phyloP scores from a whole-genome alignment of 2,888 invertebrate species.

The Entomobrya proxima region DNA sequence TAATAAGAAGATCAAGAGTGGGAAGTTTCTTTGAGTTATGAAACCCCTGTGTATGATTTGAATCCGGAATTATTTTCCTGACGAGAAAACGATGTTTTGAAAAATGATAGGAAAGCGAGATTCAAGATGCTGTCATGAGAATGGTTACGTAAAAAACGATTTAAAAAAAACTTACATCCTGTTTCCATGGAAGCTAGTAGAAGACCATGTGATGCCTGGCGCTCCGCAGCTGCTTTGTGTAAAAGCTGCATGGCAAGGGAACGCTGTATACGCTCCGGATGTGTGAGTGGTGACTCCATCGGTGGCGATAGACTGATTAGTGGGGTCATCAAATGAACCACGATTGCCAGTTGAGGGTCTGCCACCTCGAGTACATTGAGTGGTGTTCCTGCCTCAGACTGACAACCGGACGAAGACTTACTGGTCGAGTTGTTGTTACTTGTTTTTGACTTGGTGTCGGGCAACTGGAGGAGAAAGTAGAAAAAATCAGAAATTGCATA shows the following conservation, averaged over 20 bases:
- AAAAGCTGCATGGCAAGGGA: constrained; percentile 75
- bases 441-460: constrained; percentile 80
- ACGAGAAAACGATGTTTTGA: too few species aligned
- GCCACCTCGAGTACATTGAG: constrained; percentile 89
- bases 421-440: constrained; percentile 69
- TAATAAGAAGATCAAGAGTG: too few species aligned
- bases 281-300: constrained; percentile 88
- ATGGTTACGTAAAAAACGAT: background rate
- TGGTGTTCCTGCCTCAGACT: constrained; percentile 78
- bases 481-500: constrained; percentile 74
- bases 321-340: constrained; percentile 93
- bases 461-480: constrained; percentile 78
- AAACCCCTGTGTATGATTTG: too few species aligned
- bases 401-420: constrained; percentile 49
- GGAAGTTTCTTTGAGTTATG: too few species aligned
- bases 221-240: constrained; percentile 82
- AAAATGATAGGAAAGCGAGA: too few species aligned
- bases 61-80: too few species aligned
- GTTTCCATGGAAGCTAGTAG: constrained; percentile 93
- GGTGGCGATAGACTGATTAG: constrained; percentile 88
- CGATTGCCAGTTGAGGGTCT: constrained; percentile 89
- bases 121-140: background rate
- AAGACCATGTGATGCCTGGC: constrained; percentile 89
- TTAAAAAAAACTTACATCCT: constrained; percentile 80
- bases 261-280: constrained; percentile 87